Percentiles rank a stretch among this genome's conserved stretches.
Conservation (phyloP, 2,113 vertebrate species). For the Gymnobelideus leadbeateri region DNA sequence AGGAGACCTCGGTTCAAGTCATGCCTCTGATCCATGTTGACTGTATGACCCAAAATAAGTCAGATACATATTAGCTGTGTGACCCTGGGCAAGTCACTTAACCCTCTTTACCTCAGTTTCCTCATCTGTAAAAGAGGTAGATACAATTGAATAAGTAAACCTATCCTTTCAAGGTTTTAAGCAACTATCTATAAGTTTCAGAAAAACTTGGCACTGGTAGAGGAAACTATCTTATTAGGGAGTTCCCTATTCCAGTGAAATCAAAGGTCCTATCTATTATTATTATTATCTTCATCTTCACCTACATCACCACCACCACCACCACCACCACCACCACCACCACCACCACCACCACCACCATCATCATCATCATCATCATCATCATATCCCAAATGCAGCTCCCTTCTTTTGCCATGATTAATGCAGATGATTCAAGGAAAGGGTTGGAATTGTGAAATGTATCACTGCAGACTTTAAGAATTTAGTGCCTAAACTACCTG, state of each 20-base stretch:
- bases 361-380: background rate
- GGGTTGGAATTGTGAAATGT: background rate
- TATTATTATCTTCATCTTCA: too few species aligned
- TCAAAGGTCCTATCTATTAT: background rate
- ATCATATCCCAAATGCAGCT: background rate
- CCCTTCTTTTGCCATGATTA: background rate
- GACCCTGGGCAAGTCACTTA: background rate
- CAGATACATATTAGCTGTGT: background rate
- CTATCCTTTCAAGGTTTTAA: background rate
- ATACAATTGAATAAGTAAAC: background rate
- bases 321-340: too few species aligned
- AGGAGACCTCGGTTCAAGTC: background rate
- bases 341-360: too few species aligned
- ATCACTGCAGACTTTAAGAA: background rate
- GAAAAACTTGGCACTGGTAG: background rate
- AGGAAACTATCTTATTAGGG: background rate
- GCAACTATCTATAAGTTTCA: background rate
- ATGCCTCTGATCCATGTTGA: background rate
- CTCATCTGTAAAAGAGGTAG: background rate
- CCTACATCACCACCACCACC: background rate
- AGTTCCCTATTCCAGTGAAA: background rate
- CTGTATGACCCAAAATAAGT: background rate
- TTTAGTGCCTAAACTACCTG: too few species aligned
- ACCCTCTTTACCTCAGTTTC: background rate
- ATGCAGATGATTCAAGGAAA: background rate